These are phyloP conservation scores for Serinus canaria DNA, from an alignment of 2,113 vertebrate genomes.

Conservation along the genomic window DNA sequence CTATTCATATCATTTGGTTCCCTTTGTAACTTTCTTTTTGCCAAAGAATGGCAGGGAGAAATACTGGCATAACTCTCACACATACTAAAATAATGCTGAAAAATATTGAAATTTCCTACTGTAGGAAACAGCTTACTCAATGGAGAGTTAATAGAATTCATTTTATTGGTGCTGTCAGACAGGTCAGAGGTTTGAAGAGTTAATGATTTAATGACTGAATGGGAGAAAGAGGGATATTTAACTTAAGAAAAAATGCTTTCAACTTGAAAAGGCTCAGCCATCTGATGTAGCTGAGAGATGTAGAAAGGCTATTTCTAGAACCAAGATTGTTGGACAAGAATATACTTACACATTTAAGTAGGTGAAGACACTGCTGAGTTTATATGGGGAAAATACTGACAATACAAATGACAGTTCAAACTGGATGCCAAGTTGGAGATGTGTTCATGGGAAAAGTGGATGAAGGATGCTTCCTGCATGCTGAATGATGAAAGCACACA, in stretches of 20 bases:
- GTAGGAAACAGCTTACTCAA: neutral
- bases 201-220: neutral
- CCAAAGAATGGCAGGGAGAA: neutral
- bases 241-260: neutral
- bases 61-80: neutral
- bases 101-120: neutral
- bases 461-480: neutral
- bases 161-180: neutral
- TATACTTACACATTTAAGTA: constrained; percentile 8
- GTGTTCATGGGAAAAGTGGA: neutral
- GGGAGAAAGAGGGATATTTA: neutral
- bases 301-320: constrained; percentile 28
- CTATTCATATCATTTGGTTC: neutral
- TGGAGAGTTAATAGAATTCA: neutral
- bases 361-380: neutral
- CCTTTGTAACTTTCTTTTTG: neutral
- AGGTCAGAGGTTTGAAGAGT: neutral
- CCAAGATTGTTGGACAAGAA: neutral
- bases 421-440: neutral
- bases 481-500: neutral
- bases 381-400: neutral
- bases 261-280: neutral
- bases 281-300: neutral
- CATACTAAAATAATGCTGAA: neutral
- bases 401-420: constrained; percentile 17